Base-by-base conservation (phyloP, 1,140 invertebrate species). In the Danaus melanippus region DNA sequence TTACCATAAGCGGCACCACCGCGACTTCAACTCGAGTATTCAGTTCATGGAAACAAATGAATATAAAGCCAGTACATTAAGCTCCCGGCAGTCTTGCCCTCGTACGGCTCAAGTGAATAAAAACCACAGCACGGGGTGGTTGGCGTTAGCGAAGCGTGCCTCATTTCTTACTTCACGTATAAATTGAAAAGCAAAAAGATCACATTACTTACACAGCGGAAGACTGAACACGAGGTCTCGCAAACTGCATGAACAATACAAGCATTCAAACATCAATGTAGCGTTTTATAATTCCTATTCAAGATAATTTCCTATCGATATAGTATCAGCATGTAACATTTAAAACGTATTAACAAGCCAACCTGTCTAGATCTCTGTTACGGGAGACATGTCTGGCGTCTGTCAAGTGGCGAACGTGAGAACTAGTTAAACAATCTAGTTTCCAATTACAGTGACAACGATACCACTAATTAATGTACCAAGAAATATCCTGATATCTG, bases 151-250 rank as follows among this genome's bases (percentile, higher is more conserved):
- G 67, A 69, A 74, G 70, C 67, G 67, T 69, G 67, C 46, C 62
- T 72, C 66, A 66, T 72, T 73, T 69, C 67, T 70, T 70, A 64
- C 64, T 62, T 63, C 63, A 58, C 53, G 57, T 65, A 67, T 73
- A 71, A 68, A 71, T 67, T 62, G 10, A 62, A 71, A 69, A 71
- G 64, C 64, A 77, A 79, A 76, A 77, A 73, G 70, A 69, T 65
- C 58, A 60, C 65, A 68, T 63, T 53, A 56, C 65, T 65, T 68
- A 69, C 69, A 69, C 67, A 64, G 67, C 67, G 69, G 67, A 72
- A 72, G 67, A 76, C 67, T 67, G 60, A 61, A 52, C 47, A 41
- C 51, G 52, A 32, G 21, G 45, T 56, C 56, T 52, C 49, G 10
- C 49, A n/a, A 52, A 48, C 43, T 46, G 46, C 53, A 51, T 12